Evolutionary conservation across 2,888 invertebrate species (phyloP).

Genomic region (Drosophila mimetica): DNA sequence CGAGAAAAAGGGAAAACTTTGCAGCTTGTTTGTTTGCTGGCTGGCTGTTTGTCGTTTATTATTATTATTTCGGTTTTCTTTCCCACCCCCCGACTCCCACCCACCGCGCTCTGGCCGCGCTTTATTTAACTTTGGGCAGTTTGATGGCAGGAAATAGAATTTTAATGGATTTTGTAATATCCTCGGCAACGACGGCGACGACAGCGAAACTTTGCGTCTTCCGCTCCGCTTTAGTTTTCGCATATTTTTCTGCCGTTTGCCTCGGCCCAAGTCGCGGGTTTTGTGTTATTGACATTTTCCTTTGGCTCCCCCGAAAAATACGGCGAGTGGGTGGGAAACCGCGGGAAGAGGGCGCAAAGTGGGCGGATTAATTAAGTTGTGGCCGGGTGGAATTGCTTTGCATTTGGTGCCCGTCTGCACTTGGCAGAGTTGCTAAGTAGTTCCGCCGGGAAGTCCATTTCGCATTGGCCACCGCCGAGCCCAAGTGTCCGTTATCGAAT

Average conservation of each 20-base stretch:
- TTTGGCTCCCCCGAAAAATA: slow-evolving; percentile 13
- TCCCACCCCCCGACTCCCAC: slow-evolving; percentile 22
- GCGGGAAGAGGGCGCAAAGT: slow-evolving; percentile 35
- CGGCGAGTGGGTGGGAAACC: background rate
- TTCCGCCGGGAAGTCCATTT: background rate
- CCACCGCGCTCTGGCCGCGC: slow-evolving; percentile 59
- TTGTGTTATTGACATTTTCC: slow-evolving; percentile 63
- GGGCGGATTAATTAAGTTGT: slow-evolving; percentile 59
- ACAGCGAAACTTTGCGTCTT: slow-evolving; percentile 55
- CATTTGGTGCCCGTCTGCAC: slow-evolving; percentile 41
- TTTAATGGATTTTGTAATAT: slow-evolving; percentile 79
- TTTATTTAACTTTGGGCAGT: slow-evolving; percentile 79
- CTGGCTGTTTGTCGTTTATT: slow-evolving; percentile 70
- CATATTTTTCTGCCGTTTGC: slow-evolving; percentile 46
- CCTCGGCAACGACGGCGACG: slow-evolving; percentile 46
- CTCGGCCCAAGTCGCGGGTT: slow-evolving; percentile 40
- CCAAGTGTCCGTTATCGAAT: background rate
- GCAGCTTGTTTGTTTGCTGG: slow-evolving; percentile 66
- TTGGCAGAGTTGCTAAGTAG: slow-evolving; percentile 29
- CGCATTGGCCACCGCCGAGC: too few relatives aligned
- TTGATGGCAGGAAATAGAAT: slow-evolving; percentile 79
- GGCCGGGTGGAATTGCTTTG: slow-evolving; percentile 33
- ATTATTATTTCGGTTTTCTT: slow-evolving; percentile 73
- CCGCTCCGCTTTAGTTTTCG: slow-evolving; percentile 38
- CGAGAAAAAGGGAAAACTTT: slow-evolving; percentile 48